phyloP scores from a whole-genome alignment of 2,888 invertebrate genomes.

The Xanthia icteritia region DNA sequence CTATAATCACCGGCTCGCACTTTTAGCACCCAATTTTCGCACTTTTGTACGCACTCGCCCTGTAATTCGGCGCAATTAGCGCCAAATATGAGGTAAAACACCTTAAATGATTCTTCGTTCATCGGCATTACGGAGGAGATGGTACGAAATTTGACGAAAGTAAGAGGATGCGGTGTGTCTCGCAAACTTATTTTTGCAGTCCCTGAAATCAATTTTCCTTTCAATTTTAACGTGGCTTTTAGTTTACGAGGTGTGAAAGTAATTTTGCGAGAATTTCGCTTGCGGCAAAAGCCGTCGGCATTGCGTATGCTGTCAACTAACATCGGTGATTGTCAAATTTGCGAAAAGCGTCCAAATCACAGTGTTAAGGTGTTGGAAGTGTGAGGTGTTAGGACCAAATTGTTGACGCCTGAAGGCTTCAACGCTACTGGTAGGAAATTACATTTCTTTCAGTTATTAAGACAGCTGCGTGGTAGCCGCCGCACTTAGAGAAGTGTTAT shows the following conservation, averaged over 20 bases:
- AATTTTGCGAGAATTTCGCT: conserved; percentile 33
- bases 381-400: conserved; percentile 57
- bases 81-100: conserved; percentile 68
- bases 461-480: conserved; percentile 54
- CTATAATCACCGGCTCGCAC: conserved; percentile 68
- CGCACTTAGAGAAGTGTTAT: conserved; percentile 32
- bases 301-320: conserved; percentile 57
- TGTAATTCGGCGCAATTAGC: conserved; percentile 83
- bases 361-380: conserved; percentile 51
- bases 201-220: neutral
- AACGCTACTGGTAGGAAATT: conserved; percentile 46
- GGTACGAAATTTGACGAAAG: conserved; percentile 60
- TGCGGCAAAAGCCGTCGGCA: conserved; percentile 51
- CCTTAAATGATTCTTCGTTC: conserved; percentile 65
- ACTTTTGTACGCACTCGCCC: conserved; percentile 77
- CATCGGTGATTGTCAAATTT: conserved; percentile 63
- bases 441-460: conserved; percentile 52
- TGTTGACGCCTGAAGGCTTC: conserved; percentile 44
- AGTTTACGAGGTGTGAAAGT: conserved; percentile 33
- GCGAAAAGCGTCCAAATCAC: conserved; percentile 55
- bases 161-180: conserved; percentile 38
- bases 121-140: conserved; percentile 54
- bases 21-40: conserved; percentile 87
- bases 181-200: conserved; percentile 55
- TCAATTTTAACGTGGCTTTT: neutral